phyloP scores from a whole-genome alignment of 2,888 invertebrate species.

The Diachrysia chrysitis region DNA sequence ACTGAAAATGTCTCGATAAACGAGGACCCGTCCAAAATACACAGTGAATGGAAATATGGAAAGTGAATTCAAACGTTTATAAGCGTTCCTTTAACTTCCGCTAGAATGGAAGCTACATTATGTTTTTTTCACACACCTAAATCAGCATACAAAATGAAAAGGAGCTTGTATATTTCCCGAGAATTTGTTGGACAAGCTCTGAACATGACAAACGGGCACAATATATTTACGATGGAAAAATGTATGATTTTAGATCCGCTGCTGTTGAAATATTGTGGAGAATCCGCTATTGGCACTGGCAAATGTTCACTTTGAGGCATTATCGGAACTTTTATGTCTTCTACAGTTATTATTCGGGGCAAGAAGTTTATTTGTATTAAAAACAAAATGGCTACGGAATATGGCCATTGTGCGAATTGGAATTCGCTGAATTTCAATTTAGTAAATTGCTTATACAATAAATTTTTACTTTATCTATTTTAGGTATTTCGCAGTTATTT shows the following conservation, averaged over 20 bases:
- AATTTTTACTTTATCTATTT: slow-evolving; percentile 3
- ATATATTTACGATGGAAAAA: slow-evolving; percentile 50
- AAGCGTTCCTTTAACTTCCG: not conserved
- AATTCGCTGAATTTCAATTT: slow-evolving; percentile 1
- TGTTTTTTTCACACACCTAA: not conserved
- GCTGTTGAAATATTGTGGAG: slow-evolving; percentile 47
- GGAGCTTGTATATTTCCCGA: slow-evolving; percentile 23
- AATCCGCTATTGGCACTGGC: slow-evolving; percentile 34
- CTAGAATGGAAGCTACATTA: not conserved
- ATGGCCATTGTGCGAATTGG: not conserved
- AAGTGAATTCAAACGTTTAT: slow-evolving; percentile 2
- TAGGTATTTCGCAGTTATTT: slow-evolving; percentile 2
- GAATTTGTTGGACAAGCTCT: slow-evolving; percentile 20
- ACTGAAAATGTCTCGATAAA: not conserved
- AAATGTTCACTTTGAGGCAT: slow-evolving; percentile 35
- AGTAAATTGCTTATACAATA: slow-evolving; percentile 1
- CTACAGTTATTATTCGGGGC: slow-evolving; percentile 10
- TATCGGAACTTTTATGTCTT: slow-evolving; percentile 16
- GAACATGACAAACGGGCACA: slow-evolving; percentile 41
- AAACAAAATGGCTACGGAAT: not conserved
- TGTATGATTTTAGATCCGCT: slow-evolving; percentile 44
- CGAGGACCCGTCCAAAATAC: not conserved
- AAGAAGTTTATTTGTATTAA: not conserved
- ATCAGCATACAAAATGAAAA: slow-evolving; percentile 16
- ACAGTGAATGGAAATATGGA: slow-evolving; percentile 1